Evolutionary conservation across 2,888 invertebrate genomes (phyloP).

Genomic region (Alentia gelatinosa): DNA sequence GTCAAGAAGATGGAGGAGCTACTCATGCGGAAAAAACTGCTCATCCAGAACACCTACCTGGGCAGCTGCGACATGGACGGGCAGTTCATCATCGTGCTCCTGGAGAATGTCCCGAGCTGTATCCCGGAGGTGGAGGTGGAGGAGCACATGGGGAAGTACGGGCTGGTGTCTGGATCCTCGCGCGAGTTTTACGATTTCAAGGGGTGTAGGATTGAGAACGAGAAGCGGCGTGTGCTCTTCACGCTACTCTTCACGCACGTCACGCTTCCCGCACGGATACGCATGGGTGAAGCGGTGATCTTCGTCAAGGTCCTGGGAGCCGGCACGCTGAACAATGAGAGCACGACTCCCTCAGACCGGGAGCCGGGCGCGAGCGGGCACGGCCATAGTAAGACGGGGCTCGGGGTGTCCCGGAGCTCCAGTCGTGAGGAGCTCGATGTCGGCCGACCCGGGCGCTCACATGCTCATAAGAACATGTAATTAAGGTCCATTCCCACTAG

Average conservation of each 20-base stretch:
- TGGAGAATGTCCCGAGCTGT: constrained; percentile 55
- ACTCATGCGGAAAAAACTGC: not conserved
- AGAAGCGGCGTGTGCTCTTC: constrained; percentile 20
- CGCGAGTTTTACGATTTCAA: constrained; percentile 41
- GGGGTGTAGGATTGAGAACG: constrained; percentile 29
- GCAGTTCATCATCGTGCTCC: constrained; percentile 15
- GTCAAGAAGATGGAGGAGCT: constrained; percentile 53
- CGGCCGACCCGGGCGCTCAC: not conserved
- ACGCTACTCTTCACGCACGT: constrained; percentile 20
- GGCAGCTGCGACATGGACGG: constrained; percentile 55
- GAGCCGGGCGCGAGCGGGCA: not conserved
- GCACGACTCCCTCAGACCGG: not conserved
- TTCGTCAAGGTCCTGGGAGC: constrained; percentile 15
- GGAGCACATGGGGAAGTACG: constrained; percentile 51
- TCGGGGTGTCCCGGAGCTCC: not conserved
- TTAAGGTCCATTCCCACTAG: too few relatives aligned
- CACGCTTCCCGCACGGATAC: not conserved
- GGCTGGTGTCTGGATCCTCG: constrained; percentile 25
- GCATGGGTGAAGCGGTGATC: constrained; percentile 17
- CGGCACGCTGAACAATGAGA: constrained; percentile 5
- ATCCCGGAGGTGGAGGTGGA: constrained; percentile 52
- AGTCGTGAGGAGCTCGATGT: constrained; percentile 21
- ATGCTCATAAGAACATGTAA: not conserved
- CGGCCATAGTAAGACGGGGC: too few relatives aligned
- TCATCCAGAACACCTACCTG: constrained; percentile 30